Percentiles rank a stretch among this genome's conserved stretches.
These are phyloP conservation scores for Orcinus orca DNA, from an alignment of 2,113 vertebrate species.

Conservation along the genomic window DNA sequence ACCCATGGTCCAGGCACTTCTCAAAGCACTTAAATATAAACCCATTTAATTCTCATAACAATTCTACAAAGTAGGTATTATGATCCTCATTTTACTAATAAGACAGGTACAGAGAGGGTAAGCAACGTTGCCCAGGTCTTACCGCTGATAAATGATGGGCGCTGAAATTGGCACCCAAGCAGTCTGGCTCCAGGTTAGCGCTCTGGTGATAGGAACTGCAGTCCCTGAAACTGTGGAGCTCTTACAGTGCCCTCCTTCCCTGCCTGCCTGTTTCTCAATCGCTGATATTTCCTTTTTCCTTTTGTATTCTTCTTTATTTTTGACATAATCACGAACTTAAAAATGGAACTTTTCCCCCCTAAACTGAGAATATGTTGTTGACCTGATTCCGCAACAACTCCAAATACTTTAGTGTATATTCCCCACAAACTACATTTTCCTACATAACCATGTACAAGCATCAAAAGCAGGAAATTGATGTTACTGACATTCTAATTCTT, in stretches of 20 bases:
- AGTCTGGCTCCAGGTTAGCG: background rate
- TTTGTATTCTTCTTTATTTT: background rate
- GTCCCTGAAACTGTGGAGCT: background rate
- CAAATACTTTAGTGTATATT: background rate
- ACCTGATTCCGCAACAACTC: background rate
- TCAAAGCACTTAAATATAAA: background rate
- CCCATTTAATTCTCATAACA: background rate
- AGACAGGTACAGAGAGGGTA: background rate
- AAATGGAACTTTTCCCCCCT: background rate
- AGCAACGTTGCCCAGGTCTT: background rate
- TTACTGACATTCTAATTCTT: background rate
- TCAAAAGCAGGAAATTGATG: background rate
- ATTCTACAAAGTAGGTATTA: background rate
- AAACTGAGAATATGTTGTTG: background rate
- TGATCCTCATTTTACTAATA: background rate
- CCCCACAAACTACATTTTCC: background rate
- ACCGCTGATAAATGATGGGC: background rate
- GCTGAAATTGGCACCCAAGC: background rate
- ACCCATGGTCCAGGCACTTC: background rate
- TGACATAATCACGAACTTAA: background rate
- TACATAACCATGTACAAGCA: background rate
- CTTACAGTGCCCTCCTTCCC: background rate
- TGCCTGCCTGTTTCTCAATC: background rate
- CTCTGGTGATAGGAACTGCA: background rate
- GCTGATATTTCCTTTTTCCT: background rate